These are phyloP conservation scores for Sesia apiformis DNA, from an alignment of 2,888 invertebrate genomes.

Conservation along the genomic window DNA sequence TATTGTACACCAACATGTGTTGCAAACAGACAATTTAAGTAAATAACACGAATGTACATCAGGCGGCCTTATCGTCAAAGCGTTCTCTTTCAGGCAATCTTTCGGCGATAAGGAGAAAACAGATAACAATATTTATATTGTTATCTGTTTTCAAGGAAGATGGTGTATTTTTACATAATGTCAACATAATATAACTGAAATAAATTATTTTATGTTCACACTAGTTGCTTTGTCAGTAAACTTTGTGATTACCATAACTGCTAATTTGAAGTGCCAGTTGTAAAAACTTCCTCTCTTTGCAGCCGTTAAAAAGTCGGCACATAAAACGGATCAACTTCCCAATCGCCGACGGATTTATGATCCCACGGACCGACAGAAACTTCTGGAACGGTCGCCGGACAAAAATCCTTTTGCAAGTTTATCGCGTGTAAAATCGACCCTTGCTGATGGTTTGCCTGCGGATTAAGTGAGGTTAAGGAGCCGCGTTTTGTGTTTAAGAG, in stretches of 20 bases:
- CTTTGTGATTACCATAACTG: conserved; percentile 22
- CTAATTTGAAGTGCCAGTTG: conserved; percentile 15
- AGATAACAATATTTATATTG: too few relatives aligned
- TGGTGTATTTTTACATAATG: too few relatives aligned
- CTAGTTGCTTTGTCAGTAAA: not conserved
- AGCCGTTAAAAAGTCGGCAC: conserved; percentile 40
- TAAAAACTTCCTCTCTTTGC: conserved; percentile 16
- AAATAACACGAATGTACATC: too few relatives aligned
- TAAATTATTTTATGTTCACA: too few relatives aligned
- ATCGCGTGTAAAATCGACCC: conserved; percentile 50
- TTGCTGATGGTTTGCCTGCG: conserved; percentile 34
- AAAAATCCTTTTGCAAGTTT: conserved; percentile 43
- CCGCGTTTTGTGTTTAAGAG: conserved; percentile 11
- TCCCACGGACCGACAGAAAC: conserved; percentile 15
- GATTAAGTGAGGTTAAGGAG: conserved; percentile 39
- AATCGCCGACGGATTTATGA: conserved; percentile 39
- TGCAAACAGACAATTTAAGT: too few relatives aligned
- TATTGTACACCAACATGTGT: too few relatives aligned
- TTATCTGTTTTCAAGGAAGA: too few relatives aligned
- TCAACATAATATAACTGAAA: too few relatives aligned
- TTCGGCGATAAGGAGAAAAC: too few relatives aligned
- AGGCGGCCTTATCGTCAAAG: too few relatives aligned
- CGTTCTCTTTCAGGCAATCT: too few relatives aligned
- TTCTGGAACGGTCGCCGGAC: conserved; percentile 21
- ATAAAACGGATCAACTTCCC: conserved; percentile 38